These are phyloP conservation scores for Idaea biselata DNA, from an alignment of 2,888 invertebrate species.

Conservation along the genomic window DNA sequence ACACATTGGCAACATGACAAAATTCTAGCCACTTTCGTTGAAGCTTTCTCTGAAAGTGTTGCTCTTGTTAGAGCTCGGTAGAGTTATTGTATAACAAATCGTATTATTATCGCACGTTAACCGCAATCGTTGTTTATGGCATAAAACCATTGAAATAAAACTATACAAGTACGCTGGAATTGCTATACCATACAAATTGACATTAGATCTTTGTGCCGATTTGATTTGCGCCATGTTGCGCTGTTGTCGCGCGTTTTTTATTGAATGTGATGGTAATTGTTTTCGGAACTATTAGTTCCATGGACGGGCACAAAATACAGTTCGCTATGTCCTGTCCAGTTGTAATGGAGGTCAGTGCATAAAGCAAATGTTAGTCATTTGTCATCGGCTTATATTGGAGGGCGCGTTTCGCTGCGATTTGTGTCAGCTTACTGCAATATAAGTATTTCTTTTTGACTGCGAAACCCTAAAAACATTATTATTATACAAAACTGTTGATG, in stretches of 20 bases:
- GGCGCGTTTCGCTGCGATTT: conserved; percentile 46
- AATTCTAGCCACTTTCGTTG: neutral
- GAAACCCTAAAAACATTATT: neutral
- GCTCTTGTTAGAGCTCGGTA: conserved; percentile 29
- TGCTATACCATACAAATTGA: no score
- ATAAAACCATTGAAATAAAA: no score
- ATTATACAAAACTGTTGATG: neutral
- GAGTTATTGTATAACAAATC: conserved; percentile 30
- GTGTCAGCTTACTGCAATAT: conserved; percentile 18
- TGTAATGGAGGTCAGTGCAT: no score
- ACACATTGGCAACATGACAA: neutral
- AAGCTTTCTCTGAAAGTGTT: conserved; percentile 23
- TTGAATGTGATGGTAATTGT: no score
- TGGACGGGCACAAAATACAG: no score
- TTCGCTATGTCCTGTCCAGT: no score
- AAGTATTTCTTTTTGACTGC: neutral
- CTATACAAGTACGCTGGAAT: no score
- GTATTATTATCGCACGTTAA: conserved; percentile 36
- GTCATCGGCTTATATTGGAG: conserved; percentile 45
- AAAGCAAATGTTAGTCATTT: conserved; percentile 55
- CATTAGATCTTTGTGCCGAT: no score
- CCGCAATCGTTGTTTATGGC: conserved; percentile 38
- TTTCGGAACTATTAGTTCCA: no score
- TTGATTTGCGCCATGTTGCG: no score
- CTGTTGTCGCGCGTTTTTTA: no score